phyloP scores from a whole-genome alignment of 2,113 vertebrate species.

The Pyxicephalus adspersus region DNA sequence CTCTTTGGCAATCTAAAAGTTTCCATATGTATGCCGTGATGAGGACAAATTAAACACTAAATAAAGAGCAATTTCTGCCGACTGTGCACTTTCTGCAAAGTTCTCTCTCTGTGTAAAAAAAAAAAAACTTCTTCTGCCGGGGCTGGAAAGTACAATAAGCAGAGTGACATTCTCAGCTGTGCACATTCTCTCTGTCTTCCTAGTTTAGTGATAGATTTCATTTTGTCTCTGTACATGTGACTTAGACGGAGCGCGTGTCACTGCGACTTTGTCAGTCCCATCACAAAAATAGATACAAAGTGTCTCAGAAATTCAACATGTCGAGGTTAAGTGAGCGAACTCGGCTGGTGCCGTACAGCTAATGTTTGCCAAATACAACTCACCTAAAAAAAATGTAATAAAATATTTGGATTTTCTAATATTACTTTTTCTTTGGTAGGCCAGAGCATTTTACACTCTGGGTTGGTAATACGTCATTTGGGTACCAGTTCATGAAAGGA shows the following conservation, averaged over 20 bases:
- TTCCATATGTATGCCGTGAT: slow-evolving; percentile 50
- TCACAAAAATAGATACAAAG: slow-evolving; percentile 5
- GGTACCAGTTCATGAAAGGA: too few relatives aligned
- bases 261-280: slow-evolving; percentile 11
- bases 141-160: slow-evolving; percentile 8
- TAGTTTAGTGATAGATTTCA: slow-evolving; percentile 46
- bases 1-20: slow-evolving; percentile 65
- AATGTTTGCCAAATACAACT: neutral
- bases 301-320: neutral
- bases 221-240: slow-evolving; percentile 21
- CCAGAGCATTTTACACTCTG: too few relatives aligned
- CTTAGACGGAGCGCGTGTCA: slow-evolving; percentile 11
- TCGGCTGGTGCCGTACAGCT: neutral
- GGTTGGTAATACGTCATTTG: too few relatives aligned
- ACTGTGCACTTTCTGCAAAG: slow-evolving; percentile 41
- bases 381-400: too few relatives aligned
- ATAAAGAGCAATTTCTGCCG: slow-evolving; percentile 47
- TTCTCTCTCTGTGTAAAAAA: neutral
- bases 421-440: too few relatives aligned
- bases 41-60: slow-evolving; percentile 58
- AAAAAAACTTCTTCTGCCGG: slow-evolving; percentile 17
- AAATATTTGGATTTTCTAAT: too few relatives aligned
- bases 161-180: slow-evolving; percentile 15
- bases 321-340: neutral
- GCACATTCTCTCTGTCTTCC: neutral